phyloP scores from a whole-genome alignment of 35 echinoderm and acorn worm species.

The Lytechinus variegatus region DNA sequence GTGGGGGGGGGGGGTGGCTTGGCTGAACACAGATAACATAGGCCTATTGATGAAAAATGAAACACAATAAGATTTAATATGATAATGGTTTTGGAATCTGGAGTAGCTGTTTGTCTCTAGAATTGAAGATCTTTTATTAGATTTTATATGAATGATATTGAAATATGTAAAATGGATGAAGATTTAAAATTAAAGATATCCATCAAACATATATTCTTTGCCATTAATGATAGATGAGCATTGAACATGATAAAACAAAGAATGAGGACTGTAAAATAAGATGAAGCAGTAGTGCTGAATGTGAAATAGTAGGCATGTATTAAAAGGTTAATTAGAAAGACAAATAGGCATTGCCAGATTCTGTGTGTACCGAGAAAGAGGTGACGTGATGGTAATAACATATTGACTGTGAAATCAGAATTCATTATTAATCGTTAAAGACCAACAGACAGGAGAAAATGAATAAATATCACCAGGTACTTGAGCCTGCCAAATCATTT shows the following conservation, averaged over 20 bases:
- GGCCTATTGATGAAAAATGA: too few relatives aligned
- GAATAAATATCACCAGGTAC: neutral
- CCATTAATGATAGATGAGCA: neutral
- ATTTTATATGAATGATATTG: neutral
- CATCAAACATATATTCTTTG: neutral
- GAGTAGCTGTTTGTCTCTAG: neutral
- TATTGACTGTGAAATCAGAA: neutral
- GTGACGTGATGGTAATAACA: neutral
- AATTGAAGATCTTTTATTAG: neutral
- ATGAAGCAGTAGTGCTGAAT: neutral
- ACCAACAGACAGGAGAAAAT: neutral
- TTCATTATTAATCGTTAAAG: neutral
- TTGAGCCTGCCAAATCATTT: constrained; percentile 1
- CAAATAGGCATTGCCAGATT: neutral
- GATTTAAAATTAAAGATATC: neutral
- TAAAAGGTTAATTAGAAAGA: constrained; percentile 15
- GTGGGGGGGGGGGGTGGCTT: too few relatives aligned
- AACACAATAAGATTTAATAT: too few relatives aligned
- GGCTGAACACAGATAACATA: too few relatives aligned
- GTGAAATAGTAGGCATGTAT: neutral
- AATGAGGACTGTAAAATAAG: neutral
- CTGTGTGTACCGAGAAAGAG: neutral
- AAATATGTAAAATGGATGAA: neutral
- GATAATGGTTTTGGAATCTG: neutral
- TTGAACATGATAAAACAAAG: neutral